Evolutionary conservation across 1,140 invertebrate species (phyloP), one percentile per base, ranked within the genome.

Genomic region (Philotrypesis tridentata): DNA sequence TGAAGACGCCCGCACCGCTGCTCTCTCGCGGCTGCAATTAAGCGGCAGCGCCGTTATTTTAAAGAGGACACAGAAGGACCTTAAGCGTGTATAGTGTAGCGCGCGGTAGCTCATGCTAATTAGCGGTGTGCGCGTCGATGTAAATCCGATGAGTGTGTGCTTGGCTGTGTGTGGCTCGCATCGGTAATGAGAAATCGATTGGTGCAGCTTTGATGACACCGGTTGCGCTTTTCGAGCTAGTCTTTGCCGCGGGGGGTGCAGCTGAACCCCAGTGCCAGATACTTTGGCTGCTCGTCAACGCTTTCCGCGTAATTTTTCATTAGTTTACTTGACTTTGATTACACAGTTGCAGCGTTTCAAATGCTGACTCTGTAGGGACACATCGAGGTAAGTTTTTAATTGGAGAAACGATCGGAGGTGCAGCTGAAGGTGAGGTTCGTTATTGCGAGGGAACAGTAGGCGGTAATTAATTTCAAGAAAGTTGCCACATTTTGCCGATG

Each of bases 31-130:
- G 43, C 29, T 73, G 43, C 27, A 48, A 73, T 60, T 29, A 60
- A 27, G 40, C n/a, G n/a, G 12, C 21, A 12, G 70, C 70, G 37
- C 43, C 37, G 70, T 72, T 72, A 72, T 72, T 72, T 71, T 43
- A 27, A 72, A 43, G 37, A 17, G 31, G 6, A 17, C 21, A 55
- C 21, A 55, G 0, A 17, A 43, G 40, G 40, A 14, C 40, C 40
- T 43, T n/a, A 14, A 17, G 43, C 17, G 14, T 48, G 14, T 48
- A 48, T 12, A n/a, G 21, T n/a, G 21, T 17, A 55, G 29, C 23
- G 29, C n/a, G 23, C 8, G 7, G 68, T n/a, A 0, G 21, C 21
- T 40, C 37, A 17, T 43, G 70, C 70, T 48, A 72, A 72, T 72
- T 72, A 72, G 17, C 33, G 33, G 70, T 21, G 21, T 31, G 21